Evolutionary conservation across 1,140 invertebrate genomes (phyloP).

Genomic region (Harlomillsia oculata): DNA sequence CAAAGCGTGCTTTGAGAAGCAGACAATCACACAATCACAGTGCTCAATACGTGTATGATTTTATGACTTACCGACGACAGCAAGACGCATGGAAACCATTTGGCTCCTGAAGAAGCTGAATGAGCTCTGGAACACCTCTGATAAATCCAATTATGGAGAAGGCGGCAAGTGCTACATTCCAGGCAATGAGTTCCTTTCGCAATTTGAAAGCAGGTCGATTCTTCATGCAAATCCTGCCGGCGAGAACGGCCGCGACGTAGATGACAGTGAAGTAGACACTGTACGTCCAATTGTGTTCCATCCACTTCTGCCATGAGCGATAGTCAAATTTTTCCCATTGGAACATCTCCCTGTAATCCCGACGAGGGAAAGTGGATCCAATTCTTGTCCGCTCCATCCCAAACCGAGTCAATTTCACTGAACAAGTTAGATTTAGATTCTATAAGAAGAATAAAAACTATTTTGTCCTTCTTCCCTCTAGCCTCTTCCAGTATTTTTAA

Average conservation of each 20-base stretch:
- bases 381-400: neutral
- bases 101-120: constrained; percentile 65
- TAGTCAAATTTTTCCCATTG: constrained; percentile 22
- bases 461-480: neutral
- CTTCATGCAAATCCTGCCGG: constrained; percentile 85
- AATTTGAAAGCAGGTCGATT: constrained; percentile 77
- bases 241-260: constrained; percentile 89
- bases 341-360: constrained; percentile 14
- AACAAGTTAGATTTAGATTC: neutral
- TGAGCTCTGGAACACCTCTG: constrained; percentile 74
- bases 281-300: constrained; percentile 87
- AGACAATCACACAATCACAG: neutral
- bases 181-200: constrained; percentile 68
- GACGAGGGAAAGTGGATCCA: neutral
- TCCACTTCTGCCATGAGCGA: constrained; percentile 61
- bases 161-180: constrained; percentile 81
- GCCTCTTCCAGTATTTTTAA: neutral
- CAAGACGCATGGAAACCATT: constrained; percentile 88
- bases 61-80: constrained; percentile 62
- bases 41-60: neutral
- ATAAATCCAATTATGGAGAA: constrained; percentile 88
- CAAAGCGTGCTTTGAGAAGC: neutral
- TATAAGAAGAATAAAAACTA: neutral
- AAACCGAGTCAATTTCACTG: neutral
- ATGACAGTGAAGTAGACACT: constrained; percentile 81